Evolutionary conservation across 2,888 invertebrate species (phyloP), one percentile per base, ranked within the genome.

Genomic region (Vanessa cardui): DNA sequence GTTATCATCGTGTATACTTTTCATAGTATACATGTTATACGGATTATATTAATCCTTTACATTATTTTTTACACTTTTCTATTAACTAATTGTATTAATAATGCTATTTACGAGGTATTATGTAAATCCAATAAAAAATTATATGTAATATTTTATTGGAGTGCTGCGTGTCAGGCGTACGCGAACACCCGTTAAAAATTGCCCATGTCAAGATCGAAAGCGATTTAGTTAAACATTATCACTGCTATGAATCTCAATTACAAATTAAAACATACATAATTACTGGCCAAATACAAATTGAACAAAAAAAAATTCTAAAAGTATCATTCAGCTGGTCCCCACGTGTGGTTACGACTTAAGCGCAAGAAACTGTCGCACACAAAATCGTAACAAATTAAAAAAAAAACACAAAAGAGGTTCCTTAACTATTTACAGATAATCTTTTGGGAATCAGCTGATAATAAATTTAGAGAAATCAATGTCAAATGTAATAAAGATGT

Each of bases 341-440:
- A 6, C 9, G 6, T 39, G 16, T 9, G 56, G 56, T 56, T n/a
- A 56, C 56, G 56, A 39, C 39, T 56, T 33, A 56, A 56, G 39
- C 18, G 56, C 56, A 26, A 56, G 18, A 39, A 8, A n/a, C 6
- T n/a, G 8, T 56, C 56, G 58, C 64, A 50, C 54, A 26, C 50
- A 65, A 68, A 58, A 62, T 68, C 72, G 54, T 26, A 44, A 66
- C 71, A 68, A 72, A 70, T 15, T 0, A 71, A 68, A 18, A 16
- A n/a, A 18, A 69, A 70, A 62, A 16, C n/a, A 69, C n/a, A 69
- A 72, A 64, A 50, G 2, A 39, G 46, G 72, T 69, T n/a, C 52
- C 21, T 21, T 45, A 73, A 74, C 56, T 74, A 72, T 72, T 63
- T 68, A 74, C 72, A 74, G 6, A 12, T 16, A 69, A 72, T 70